A percentile compares a stretch with the other conserved stretches of the same genome.
Conservation (phyloP, 1,140 invertebrate genomes). For the Bombus huntii region DNA sequence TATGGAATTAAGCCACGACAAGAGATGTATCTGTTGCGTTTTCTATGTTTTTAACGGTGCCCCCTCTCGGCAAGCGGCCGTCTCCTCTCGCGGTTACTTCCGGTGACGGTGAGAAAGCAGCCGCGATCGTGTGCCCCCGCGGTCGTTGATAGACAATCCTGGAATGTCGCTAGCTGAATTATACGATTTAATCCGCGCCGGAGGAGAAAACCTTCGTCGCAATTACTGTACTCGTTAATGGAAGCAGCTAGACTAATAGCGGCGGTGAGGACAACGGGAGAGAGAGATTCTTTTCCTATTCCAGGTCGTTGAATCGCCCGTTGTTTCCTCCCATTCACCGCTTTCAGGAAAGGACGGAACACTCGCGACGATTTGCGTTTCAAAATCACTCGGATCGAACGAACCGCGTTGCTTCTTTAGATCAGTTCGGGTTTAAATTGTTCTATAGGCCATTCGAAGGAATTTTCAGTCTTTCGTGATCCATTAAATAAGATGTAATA, state of each 20-base stretch:
- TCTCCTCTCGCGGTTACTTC: slow-evolving; percentile 49
- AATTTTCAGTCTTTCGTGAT: not conserved
- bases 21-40: slow-evolving; percentile 73
- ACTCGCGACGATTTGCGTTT: not conserved
- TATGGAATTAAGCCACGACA: slow-evolving; percentile 74
- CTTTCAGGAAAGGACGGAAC: not conserved
- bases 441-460: not conserved
- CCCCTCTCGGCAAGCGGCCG: slow-evolving; percentile 55
- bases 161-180: slow-evolving; percentile 66
- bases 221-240: slow-evolving; percentile 69
- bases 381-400: slow-evolving; percentile 3
- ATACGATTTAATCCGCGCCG: slow-evolving; percentile 63
- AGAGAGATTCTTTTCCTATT: slow-evolving; percentile 65
- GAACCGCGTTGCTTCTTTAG: not conserved
- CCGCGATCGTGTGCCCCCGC: slow-evolving; percentile 46
- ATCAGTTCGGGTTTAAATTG: not conserved
- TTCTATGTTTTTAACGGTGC: slow-evolving; percentile 74
- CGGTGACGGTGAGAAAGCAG: slow-evolving; percentile 66
- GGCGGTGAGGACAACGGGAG: slow-evolving; percentile 55
- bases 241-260: slow-evolving; percentile 62
- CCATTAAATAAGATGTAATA: not conserved
- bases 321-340: slow-evolving; percentile 38
- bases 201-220: slow-evolving; percentile 58
- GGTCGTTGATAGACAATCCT: slow-evolving; percentile 63
- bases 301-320: slow-evolving; percentile 58